These are phyloP conservation scores for Pseudomyrmex flavicornis DNA, from an alignment of 1,140 invertebrate genomes.

Conservation along the genomic window DNA sequence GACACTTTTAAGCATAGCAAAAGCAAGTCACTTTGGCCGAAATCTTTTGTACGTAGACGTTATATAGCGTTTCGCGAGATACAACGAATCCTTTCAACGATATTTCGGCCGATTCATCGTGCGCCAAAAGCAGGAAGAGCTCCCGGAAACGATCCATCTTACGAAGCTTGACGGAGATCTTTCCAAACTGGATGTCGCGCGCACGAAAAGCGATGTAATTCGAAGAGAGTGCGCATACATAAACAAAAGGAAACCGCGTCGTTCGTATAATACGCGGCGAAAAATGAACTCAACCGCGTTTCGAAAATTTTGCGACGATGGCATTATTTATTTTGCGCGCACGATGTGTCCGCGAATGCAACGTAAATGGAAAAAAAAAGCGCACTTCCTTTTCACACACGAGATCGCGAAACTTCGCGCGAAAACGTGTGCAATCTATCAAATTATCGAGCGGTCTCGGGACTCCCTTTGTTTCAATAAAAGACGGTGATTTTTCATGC, in stretches of 20 bases:
- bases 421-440: background rate
- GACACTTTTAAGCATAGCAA: background rate
- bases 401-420: background rate
- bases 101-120: slow-evolving; percentile 52
- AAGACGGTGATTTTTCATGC: background rate
- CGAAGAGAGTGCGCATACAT: slow-evolving; percentile 12
- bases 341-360: background rate
- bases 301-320: background rate
- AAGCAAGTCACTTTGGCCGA: slow-evolving; percentile 39
- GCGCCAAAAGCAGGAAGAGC: slow-evolving; percentile 31
- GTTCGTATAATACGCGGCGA: slow-evolving; percentile 3
- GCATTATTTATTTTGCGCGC: background rate
- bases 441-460: background rate
- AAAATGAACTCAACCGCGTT: slow-evolving; percentile 33
- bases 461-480: background rate
- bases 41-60: slow-evolving; percentile 40
- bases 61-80: slow-evolving; percentile 33
- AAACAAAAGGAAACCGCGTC: slow-evolving; percentile 34
- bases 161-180: slow-evolving; percentile 59
- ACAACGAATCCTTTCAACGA: slow-evolving; percentile 31
- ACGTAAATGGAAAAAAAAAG: background rate
- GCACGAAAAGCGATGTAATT: slow-evolving; percentile 23
- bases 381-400: background rate
- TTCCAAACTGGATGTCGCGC: slow-evolving; percentile 28
- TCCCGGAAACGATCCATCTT: slow-evolving; percentile 59